A percentile compares a stretch with the other conserved stretches of the same genome.
These are phyloP conservation scores for Sciurus niger DNA, from an alignment of 2,113 vertebrate genomes.

Conservation along the genomic window DNA sequence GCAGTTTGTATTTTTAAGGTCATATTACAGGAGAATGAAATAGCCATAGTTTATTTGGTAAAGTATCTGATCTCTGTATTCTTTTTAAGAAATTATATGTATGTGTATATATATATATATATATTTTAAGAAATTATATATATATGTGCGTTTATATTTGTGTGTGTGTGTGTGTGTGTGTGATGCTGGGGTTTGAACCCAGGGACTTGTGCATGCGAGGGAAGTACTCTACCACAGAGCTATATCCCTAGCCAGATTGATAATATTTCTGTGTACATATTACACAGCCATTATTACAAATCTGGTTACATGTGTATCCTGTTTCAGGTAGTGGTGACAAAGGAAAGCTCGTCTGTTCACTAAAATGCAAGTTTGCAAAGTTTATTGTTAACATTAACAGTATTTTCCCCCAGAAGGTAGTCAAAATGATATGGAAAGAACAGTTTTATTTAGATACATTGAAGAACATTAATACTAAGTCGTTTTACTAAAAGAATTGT, in stretches of 20 bases:
- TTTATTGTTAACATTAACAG: not conserved
- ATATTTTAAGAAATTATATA: too few species aligned
- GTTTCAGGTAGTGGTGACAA: not conserved
- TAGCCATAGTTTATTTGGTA: not conserved
- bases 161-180: too few species aligned
- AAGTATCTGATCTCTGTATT: not conserved
- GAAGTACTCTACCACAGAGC: too few species aligned
- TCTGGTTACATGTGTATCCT: not conserved
- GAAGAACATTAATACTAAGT: not conserved
- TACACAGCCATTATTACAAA: not conserved
- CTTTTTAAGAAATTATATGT: not conserved
- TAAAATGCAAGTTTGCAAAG: conserved; percentile 26
- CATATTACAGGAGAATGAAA: not conserved
- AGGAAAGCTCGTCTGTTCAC: not conserved
- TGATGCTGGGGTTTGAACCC: too few species aligned
- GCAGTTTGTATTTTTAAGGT: not conserved
- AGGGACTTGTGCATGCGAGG: too few species aligned
- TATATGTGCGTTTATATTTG: too few species aligned
- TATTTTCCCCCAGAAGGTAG: not conserved
- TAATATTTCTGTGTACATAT: not conserved
- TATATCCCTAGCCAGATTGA: not conserved
- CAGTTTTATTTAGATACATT: conserved; percentile 4
- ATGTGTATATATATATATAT: too few species aligned
- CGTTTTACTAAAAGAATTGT: not conserved
- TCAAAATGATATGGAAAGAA: conserved; percentile 19